A percentile compares a stretch with the other conserved stretches of the same genome.
Evolutionary conservation across 2,888 invertebrate species (phyloP).

Genomic region (Phyllotreta cruciferae): DNA sequence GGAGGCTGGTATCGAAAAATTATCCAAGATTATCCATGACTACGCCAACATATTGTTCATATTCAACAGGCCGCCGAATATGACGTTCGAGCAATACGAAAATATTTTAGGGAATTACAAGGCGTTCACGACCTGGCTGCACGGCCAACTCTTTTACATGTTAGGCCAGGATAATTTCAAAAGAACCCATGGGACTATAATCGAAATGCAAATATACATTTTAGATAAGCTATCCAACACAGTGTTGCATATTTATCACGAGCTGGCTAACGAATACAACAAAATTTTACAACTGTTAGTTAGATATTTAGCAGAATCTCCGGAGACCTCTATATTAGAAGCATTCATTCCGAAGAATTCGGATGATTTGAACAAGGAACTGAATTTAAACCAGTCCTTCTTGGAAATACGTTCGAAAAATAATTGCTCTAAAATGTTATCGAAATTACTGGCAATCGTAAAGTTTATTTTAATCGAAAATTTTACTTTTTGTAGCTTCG

Average conservation of each 20-base stretch:
- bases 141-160: conserved; percentile 72
- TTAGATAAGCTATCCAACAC: conserved; percentile 63
- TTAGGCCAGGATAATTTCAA: conserved; percentile 64
- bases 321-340: conserved; percentile 53
- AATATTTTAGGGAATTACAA: conserved; percentile 54
- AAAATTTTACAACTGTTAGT: conserved; percentile 59
- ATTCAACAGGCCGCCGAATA: conserved; percentile 60
- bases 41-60: conserved; percentile 64
- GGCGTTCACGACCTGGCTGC: conserved; percentile 71
- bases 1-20: conserved; percentile 64
- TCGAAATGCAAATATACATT: conserved; percentile 66
- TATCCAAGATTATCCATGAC: conserved; percentile 68
- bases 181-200: conserved; percentile 64
- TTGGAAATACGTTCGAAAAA: conserved; percentile 47
- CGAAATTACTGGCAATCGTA: conserved; percentile 50
- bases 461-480: conserved; percentile 46
- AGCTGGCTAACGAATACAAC: conserved; percentile 63
- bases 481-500: conserved; percentile 45
- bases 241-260: conserved; percentile 62
- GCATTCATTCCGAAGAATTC: conserved; percentile 62
- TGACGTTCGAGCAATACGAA: conserved; percentile 62
- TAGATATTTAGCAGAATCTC: conserved; percentile 57
- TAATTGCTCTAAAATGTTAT: conserved; percentile 47
- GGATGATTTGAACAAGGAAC: conserved; percentile 47
- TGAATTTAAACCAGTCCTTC: conserved; percentile 51